A percentile compares a stretch with the other conserved stretches of the same genome.
These are phyloP conservation scores for Enteromius afrohamiltoni DNA, from an alignment of 2,797 vertebrate species.

Conservation along the genomic window DNA sequence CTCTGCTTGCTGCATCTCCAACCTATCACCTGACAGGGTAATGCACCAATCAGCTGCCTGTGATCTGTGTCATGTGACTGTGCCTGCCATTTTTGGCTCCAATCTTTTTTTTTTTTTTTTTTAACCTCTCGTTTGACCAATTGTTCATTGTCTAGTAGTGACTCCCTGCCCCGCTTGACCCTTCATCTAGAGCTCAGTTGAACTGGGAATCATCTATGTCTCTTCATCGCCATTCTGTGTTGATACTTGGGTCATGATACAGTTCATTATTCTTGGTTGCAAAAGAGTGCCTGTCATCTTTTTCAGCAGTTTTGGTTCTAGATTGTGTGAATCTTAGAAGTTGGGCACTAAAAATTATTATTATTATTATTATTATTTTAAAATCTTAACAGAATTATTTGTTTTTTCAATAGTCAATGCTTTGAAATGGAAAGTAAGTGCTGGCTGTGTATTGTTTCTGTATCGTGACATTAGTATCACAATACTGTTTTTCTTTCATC, in stretches of 20 bases:
- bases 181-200: constrained; percentile 46
- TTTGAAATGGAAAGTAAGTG: neutral
- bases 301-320: neutral
- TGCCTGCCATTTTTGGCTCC: constrained; percentile 19
- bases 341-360: neutral
- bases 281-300: neutral
- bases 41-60: constrained; percentile 73
- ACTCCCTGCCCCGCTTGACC: neutral
- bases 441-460: neutral
- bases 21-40: constrained; percentile 81
- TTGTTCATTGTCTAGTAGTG: constrained; percentile 55
- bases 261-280: neutral
- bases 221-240: neutral
- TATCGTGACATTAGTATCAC: constrained; percentile 18
- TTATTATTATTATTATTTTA: neutral
- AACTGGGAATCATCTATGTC: neutral
- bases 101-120: neutral
- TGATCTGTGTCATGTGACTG: constrained; percentile 67
- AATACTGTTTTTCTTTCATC: neutral
- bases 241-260: constrained; percentile 18
- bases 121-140: constrained; percentile 36
- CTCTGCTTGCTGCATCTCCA: constrained; percentile 78
- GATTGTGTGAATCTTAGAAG: neutral
- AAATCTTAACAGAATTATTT: neutral
- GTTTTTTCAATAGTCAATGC: neutral